Evolutionary conservation across 2,113 vertebrate species (phyloP).

Genomic region (Caloenas nicobarica): DNA sequence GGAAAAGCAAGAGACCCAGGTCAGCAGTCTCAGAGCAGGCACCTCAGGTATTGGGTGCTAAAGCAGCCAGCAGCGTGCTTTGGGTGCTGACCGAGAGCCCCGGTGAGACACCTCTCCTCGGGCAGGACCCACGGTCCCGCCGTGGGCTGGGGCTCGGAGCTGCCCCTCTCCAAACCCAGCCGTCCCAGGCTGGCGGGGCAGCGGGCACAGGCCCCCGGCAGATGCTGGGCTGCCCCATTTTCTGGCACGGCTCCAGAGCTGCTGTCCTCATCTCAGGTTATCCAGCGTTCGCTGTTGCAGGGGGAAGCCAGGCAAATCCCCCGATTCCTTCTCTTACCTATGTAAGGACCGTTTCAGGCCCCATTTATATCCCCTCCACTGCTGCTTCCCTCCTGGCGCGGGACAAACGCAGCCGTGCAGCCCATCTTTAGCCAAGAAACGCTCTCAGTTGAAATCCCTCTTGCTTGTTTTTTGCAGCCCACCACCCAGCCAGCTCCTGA

Average conservation of each 20-base stretch:
- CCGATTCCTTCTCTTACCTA: background rate
- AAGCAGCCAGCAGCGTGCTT: fast-evolving
- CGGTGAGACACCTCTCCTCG: background rate
- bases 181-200: background rate
- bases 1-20: background rate
- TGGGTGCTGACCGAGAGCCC: background rate
- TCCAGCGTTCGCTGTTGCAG: background rate
- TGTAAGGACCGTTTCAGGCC: background rate
- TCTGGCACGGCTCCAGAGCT: background rate
- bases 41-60: background rate
- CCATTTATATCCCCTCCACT: background rate
- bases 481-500: background rate
- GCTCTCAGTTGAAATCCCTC: background rate
- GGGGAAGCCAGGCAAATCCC: background rate
- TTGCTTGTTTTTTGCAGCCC: background rate
- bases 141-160: background rate
- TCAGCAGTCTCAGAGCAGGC: fast-evolving
- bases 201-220: background rate
- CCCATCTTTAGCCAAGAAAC: background rate
- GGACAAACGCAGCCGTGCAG: background rate
- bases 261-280: too few species aligned
- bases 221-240: background rate
- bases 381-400: background rate
- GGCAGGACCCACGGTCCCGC: background rate
- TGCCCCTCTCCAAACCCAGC: background rate